Conservation (phyloP, 2,888 invertebrate species). For the Phalangium opilio region DNA sequence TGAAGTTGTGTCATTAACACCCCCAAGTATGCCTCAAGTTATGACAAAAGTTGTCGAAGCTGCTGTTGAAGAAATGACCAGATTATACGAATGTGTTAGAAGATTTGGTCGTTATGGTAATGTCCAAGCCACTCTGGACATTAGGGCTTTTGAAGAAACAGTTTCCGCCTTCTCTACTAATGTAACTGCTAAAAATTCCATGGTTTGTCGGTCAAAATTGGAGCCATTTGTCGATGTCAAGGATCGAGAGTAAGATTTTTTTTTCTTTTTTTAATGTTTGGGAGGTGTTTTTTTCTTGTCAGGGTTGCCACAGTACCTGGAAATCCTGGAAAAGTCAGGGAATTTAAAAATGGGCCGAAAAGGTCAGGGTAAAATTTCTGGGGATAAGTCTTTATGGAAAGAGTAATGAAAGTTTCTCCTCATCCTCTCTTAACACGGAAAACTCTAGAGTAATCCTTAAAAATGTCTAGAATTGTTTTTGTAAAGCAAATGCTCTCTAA, state of each 20-base stretch:
- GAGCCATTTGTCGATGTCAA: conserved; percentile 24
- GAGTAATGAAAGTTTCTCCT: too few relatives aligned
- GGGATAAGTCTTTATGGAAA: too few relatives aligned
- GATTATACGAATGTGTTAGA: conserved; percentile 61
- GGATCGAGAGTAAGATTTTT: conserved; percentile 26
- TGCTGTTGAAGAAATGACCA: conserved; percentile 77
- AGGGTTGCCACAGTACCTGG: too few relatives aligned
- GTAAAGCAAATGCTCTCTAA: too few relatives aligned
- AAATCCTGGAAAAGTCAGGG: too few relatives aligned
- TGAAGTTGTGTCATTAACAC: conserved; percentile 38
- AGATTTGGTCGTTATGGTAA: conserved; percentile 28
- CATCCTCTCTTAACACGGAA: too few relatives aligned
- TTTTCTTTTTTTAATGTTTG: too few relatives aligned
- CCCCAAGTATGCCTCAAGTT: conserved; percentile 46
- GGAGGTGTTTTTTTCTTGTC: too few relatives aligned
- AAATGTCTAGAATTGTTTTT: too few relatives aligned
- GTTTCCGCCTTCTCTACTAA: conserved; percentile 47
- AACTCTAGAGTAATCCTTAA: too few relatives aligned
- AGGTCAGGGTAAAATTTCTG: too few relatives aligned
- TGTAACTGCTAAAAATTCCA: conserved; percentile 52
- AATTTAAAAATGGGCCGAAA: too few relatives aligned
- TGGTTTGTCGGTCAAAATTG: conserved; percentile 43
- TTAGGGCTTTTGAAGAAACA: conserved; percentile 49
- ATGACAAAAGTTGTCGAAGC: conserved; percentile 65
- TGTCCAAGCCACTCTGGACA: conserved; percentile 49